These are phyloP conservation scores for Cerastoderma edule DNA, from an alignment of 2,888 invertebrate species.

Conservation along the genomic window DNA sequence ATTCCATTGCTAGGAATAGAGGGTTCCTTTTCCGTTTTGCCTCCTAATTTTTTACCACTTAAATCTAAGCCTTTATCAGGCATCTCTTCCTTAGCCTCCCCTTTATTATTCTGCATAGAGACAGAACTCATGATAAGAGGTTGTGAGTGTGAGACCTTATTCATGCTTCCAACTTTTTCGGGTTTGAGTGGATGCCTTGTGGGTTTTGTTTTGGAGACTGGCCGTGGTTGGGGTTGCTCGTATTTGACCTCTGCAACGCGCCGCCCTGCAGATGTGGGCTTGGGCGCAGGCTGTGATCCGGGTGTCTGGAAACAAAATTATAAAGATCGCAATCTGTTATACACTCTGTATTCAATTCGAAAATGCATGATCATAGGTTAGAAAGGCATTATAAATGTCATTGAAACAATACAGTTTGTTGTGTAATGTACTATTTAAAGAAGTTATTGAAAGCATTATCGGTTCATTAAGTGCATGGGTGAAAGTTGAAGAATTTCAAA, in stretches of 20 bases:
- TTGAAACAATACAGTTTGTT: too few relatives aligned
- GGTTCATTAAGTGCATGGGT: too few relatives aligned
- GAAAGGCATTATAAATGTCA: too few relatives aligned
- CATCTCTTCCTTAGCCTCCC: slow-evolving; percentile 23
- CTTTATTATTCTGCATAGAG: slow-evolving; percentile 52
- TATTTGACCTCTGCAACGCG: slow-evolving; percentile 53
- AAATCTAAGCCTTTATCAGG: slow-evolving; percentile 26
- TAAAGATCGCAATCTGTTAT: too few relatives aligned
- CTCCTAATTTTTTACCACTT: slow-evolving; percentile 35
- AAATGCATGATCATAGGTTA: too few relatives aligned
- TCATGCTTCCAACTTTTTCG: slow-evolving; percentile 19
- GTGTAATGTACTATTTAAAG: too few relatives aligned
- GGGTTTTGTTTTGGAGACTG: slow-evolving; percentile 39
- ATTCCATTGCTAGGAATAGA: slow-evolving; percentile 24
- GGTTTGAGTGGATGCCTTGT: slow-evolving; percentile 19
- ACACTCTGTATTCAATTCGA: too few relatives aligned
- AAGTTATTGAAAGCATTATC: too few relatives aligned
- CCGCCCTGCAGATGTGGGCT: slow-evolving; percentile 10
- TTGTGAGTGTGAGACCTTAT: slow-evolving; percentile 27
- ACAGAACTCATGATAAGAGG: slow-evolving; percentile 46
- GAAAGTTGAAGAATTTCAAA: too few relatives aligned
- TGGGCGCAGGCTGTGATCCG: neutral
- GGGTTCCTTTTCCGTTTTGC: slow-evolving; percentile 35
- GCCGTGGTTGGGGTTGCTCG: slow-evolving; percentile 35
- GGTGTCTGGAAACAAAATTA: slow-evolving; percentile 15